Base-by-base conservation (phyloP, 92 coral and sea anemone genomes). In the Porites lobata region DNA sequence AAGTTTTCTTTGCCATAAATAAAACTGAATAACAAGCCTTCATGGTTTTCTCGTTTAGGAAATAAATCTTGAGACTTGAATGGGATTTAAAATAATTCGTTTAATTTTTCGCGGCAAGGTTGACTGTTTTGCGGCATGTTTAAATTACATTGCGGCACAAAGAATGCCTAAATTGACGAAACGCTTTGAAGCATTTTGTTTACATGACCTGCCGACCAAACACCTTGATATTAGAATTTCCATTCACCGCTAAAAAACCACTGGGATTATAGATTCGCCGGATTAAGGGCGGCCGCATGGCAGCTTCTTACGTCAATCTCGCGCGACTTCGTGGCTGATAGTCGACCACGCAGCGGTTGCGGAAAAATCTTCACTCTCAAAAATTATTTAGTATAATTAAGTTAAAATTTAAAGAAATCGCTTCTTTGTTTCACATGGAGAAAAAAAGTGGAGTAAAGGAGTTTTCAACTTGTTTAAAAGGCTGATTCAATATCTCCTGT, bases 81-180 rank as follows among this genome's bases (percentile, higher is more conserved):
- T 13, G 62, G 43, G 56, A 58, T 29, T 77, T n/a, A 78, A 57
- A 43, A 29, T 64, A 78, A 63, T 62, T 22, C 57, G 6, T 78
- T 77, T 64, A 43, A 78, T 78, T 78, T 63, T 21, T 47, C 12
- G 38, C 58, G 82, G 57, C 71, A 63, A 64, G 17, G 50, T 78
- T 56, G 24, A 22, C 1, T 64, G 43, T 78, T 64, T 38, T 43
- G 58, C 17, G 72, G 19, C 59, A 78, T 19, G 43, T n/a, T 32
- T 78, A 47, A 68, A 63, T 78, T 81, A 75, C 76, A 67, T 52
- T 52, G 26, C 76, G 5, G 76, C 26, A 54, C 15, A 9, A 4
- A 24, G 51, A 21, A n/a, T n/a, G 19, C 18, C 53, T 67, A 24
- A 81, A 54, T 81, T 17, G 65, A 68, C 76, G 75, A 8, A 50